phyloP scores from a whole-genome alignment of 2,888 invertebrate genomes.

The Nymphalis polychloros region DNA sequence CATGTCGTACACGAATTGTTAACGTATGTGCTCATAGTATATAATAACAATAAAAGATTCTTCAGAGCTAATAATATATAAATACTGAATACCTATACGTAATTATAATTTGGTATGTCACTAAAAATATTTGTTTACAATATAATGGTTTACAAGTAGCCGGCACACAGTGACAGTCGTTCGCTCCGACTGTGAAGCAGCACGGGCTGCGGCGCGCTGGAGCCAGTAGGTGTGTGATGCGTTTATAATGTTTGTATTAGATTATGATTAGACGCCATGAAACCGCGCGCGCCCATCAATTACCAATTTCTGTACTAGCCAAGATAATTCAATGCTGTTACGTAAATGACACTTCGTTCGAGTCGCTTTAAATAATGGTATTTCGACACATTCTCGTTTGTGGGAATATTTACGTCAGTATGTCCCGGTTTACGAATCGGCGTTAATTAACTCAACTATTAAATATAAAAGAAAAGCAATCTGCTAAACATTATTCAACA shows the following conservation, averaged over 20 bases:
- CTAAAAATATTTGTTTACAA: background rate
- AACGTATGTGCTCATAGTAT: constrained; percentile 4
- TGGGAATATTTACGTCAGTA: too few species aligned
- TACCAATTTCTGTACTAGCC: constrained; percentile 11
- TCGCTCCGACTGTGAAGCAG: background rate
- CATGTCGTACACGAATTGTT: constrained; percentile 12
- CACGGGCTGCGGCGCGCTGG: background rate
- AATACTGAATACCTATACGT: background rate
- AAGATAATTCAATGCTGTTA: constrained; percentile 10
- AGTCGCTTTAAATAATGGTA: background rate
- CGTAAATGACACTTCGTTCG: constrained; percentile 4
- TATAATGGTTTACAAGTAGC: background rate
- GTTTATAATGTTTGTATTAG: constrained; percentile 20
- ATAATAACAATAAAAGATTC: background rate
- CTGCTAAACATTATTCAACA: constrained; percentile 8
- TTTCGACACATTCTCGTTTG: background rate
- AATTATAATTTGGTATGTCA: background rate
- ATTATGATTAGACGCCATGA: constrained; percentile 9
- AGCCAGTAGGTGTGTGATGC: constrained; percentile 3
- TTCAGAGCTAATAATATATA: background rate
- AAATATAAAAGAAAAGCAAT: constrained; percentile 4
- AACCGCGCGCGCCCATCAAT: constrained; percentile 3
- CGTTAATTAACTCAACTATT: too few species aligned
- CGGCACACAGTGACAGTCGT: background rate
- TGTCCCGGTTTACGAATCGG: too few species aligned